Conservation (phyloP, 2,888 invertebrate genomes). For the Idaea straminata region DNA sequence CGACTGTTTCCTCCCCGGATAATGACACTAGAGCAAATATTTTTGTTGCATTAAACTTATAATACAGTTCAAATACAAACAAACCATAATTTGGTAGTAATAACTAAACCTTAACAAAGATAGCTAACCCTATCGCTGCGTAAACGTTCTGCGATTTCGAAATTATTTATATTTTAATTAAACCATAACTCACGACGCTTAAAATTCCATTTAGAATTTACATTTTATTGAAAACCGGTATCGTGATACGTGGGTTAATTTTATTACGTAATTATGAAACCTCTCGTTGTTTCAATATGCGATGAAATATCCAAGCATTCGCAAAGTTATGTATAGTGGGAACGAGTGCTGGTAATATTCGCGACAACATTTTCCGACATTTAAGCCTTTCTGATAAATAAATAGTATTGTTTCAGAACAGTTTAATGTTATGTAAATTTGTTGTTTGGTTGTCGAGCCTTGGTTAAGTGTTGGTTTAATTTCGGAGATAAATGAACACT, state of each 20-base stretch:
- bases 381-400: constrained; percentile 21
- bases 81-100: not conserved
- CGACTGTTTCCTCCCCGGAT: no score
- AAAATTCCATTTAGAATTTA: constrained; percentile 17
- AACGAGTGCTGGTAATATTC: constrained; percentile 25
- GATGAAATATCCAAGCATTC: constrained; percentile 17
- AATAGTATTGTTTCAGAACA: constrained; percentile 24
- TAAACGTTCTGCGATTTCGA: not conserved
- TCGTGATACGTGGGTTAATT: constrained; percentile 15
- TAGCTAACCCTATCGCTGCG: not conserved
- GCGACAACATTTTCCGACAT: constrained; percentile 18
- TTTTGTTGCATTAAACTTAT: no score
- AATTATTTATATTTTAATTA: constrained; percentile 15
- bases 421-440: constrained; percentile 18
- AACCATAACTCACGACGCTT: constrained; percentile 14
- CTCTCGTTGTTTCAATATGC: constrained; percentile 19
- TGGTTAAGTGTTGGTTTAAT: not conserved
- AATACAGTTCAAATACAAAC: not conserved
- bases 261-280: constrained; percentile 20
- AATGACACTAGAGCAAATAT: no score
- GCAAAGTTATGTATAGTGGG: constrained; percentile 16
- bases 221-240: constrained; percentile 20
- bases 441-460: constrained; percentile 1
- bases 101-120: not conserved
- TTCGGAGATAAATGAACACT: not conserved